These are phyloP conservation scores for Acrobasis suavella DNA, from an alignment of 2,888 invertebrate genomes.

Conservation along the genomic window DNA sequence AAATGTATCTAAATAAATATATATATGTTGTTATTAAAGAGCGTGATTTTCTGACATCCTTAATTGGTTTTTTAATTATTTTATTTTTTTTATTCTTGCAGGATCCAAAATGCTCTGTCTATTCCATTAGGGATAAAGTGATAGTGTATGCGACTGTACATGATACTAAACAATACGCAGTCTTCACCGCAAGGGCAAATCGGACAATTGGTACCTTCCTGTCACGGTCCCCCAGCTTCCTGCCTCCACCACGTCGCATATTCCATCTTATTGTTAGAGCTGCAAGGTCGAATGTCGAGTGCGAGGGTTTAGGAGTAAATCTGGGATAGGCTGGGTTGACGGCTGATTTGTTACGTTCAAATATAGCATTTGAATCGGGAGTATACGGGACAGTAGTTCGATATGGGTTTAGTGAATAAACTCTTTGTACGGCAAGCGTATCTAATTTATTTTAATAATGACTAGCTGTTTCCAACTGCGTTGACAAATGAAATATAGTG, in stretches of 20 bases:
- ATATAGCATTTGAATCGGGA: slow-evolving; percentile 1
- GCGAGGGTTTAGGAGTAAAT: slow-evolving; percentile 39
- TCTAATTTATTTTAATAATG: too few species aligned
- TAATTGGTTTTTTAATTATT: too few species aligned
- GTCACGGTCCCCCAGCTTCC: slow-evolving; percentile 59
- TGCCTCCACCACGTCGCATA: slow-evolving; percentile 35
- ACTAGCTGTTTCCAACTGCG: too few species aligned
- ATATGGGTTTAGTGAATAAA: too few species aligned
- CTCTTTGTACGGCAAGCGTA: too few species aligned
- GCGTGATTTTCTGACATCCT: too few species aligned
- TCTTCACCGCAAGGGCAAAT: slow-evolving; percentile 66
- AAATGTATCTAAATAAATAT: too few species aligned
- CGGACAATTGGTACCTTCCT: slow-evolving; percentile 72
- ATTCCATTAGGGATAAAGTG: too few species aligned
- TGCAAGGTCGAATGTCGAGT: slow-evolving; percentile 37
- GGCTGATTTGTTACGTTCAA: slow-evolving; percentile 6
- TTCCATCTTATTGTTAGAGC: slow-evolving; percentile 32
- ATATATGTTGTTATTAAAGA: too few species aligned
- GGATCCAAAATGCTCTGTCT: too few species aligned
- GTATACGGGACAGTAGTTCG: not conserved
- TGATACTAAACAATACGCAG: slow-evolving; percentile 37
- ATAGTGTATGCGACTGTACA: not conserved
- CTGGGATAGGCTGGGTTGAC: slow-evolving; percentile 36
- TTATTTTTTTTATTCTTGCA: too few species aligned
- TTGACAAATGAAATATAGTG: too few species aligned